phyloP scores from a whole-genome alignment of 1,140 invertebrate genomes.

The Sycophila sp. region DNA sequence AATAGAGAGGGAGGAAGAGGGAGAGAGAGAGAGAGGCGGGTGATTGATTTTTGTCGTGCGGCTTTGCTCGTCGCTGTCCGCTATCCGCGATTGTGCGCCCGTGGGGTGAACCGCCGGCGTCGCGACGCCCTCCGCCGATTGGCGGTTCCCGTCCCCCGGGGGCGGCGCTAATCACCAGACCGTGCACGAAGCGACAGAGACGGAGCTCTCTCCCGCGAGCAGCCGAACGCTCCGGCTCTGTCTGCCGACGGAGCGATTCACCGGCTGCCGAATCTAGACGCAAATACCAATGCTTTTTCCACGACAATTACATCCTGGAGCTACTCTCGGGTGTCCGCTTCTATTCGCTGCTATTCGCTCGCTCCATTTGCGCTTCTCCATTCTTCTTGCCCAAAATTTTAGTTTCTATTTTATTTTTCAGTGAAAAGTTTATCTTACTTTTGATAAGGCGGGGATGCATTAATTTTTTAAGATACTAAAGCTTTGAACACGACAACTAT shows the following conservation, averaged over 20 bases:
- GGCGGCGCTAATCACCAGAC: constrained; percentile 67
- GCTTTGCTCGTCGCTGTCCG: constrained; percentile 64
- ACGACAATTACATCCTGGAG: neutral
- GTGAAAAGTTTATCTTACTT: too few relatives aligned
- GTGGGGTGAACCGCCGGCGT: constrained; percentile 61
- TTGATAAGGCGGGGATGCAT: too few relatives aligned
- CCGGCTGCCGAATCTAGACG: too few relatives aligned
- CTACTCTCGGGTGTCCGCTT: too few relatives aligned
- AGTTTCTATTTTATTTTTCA: neutral
- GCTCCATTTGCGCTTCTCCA: too few relatives aligned
- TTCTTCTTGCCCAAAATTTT: neutral
- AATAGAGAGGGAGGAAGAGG: constrained; percentile 7
- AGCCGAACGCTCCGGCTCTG: neutral
- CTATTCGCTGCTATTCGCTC: too few relatives aligned
- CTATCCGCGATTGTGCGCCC: constrained; percentile 63
- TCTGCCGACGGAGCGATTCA: neutral
- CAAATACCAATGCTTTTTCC: too few relatives aligned
- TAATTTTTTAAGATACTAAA: too few relatives aligned
- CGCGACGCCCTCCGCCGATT: constrained; percentile 65
- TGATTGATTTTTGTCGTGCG: constrained; percentile 67
- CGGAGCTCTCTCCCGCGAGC: constrained; percentile 16
- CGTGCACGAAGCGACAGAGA: constrained; percentile 43
- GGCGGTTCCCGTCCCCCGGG: constrained; percentile 63
- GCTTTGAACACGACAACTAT: too few relatives aligned
- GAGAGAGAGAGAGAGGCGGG: constrained; percentile 46